Evolutionary conservation across 2,888 invertebrate species (phyloP).

Genomic region (Ormyrus thymus): DNA sequence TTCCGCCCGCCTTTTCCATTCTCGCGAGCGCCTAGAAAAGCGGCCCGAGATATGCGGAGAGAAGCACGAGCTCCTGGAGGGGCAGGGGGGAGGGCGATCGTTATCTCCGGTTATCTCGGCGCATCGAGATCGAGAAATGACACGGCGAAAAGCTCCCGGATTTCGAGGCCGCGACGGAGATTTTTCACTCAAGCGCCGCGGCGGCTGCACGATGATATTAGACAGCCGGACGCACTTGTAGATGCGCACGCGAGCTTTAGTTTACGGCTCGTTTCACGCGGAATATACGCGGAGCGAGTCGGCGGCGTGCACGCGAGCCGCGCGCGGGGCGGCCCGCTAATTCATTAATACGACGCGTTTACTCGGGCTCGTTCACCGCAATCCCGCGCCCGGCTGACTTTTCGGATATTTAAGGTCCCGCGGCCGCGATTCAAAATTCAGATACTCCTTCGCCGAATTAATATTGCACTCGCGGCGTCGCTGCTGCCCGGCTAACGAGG

Average conservation of each 20-base stretch:
- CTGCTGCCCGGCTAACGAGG: too few relatives aligned
- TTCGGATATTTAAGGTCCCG: background rate
- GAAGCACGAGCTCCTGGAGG: background rate
- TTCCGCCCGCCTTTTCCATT: background rate
- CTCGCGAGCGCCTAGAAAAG: slow-evolving; percentile 9
- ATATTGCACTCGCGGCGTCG: background rate
- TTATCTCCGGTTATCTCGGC: slow-evolving; percentile 40
- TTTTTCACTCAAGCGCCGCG: slow-evolving; percentile 21
- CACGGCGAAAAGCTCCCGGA: slow-evolving; percentile 3
- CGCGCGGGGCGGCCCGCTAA: background rate
- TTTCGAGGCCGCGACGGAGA: slow-evolving; percentile 9
- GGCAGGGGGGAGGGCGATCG: slow-evolving; percentile 37
- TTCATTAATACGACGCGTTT: slow-evolving; percentile 30
- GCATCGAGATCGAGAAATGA: slow-evolving; percentile 52
- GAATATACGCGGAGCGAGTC: background rate
- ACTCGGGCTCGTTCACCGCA: background rate
- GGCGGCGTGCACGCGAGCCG: background rate
- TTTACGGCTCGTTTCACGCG: slow-evolving; percentile 32
- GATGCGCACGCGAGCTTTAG: background rate
- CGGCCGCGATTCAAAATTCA: background rate
- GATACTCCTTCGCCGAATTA: background rate
- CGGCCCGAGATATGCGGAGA: background rate
- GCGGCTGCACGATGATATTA: slow-evolving; percentile 18
- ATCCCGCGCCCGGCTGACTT: background rate
- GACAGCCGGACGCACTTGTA: slow-evolving; percentile 19